Base-by-base conservation (phyloP, 1,140 invertebrate species). In the Panulirus ornatus region DNA sequence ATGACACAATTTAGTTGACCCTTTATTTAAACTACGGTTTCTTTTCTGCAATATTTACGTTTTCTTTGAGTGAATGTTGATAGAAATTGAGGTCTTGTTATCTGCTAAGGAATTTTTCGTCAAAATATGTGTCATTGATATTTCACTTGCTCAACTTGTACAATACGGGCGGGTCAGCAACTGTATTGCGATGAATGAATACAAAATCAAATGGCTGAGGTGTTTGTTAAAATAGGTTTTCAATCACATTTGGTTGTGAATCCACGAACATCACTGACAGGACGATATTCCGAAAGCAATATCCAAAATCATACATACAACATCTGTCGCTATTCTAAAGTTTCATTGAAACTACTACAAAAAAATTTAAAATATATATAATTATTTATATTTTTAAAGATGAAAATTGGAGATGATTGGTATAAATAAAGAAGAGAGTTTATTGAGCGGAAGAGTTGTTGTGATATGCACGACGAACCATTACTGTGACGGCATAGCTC, bases 91-190 rank as follows among this genome's bases (percentile, higher is more conserved):
- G 40, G 27, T 8, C 14, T 34, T 71, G 83, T 73, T 84, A 84
- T 84, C 83, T 73, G 83, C 66, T 54, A 84, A 51, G 83, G 63
- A 84, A 71, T 73, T 84, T 73, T 81, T 36, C n/a, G 14, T 38
- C 27, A 8, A 84, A 30, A 66, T 73, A 82, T 73, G 11, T 30
- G n/a, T 44, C 22, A n/a, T 36, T 38, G 19, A 2, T 16, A 63
- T 6, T 1, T 27, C 36, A 14, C 36, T 3, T 16, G 3, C 30
- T 38, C 11, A 1, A 27, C 30, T 34, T 0, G n/a, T 27, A 27
- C 30, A 3, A 71, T 16, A n/a, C 30, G 2, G n/a, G 11, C n/a
- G 11, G 0, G 30, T 71, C 73, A 75, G 8, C 22, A 5, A 19
- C 3, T 22, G 5, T 58, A 22, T 58, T 6, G 11, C 14, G 11